Evolutionary conservation across 2,113 vertebrate species (phyloP), one percentile per base, ranked within the genome.

Genomic region (Nothoprocta pentlandii): DNA sequence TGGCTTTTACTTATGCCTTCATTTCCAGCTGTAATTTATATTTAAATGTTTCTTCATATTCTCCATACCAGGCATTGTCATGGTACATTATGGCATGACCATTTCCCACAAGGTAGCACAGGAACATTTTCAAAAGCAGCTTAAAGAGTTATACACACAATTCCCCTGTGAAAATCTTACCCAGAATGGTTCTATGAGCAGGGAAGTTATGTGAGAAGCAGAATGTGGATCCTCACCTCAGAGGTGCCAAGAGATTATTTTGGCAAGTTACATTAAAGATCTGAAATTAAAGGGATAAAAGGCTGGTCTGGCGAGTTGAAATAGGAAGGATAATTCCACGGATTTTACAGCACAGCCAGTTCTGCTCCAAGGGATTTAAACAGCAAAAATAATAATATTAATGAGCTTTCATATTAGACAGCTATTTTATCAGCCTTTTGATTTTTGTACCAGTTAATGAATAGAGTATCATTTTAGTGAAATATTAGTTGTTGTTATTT

Each of bases 401-500:
- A 75, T 6, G 42, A 39, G 32, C 46, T 80, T 49, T 91, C 68
- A 32, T 59, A 66, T 76, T 74, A 85, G 53, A 86, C 44, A 62
- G 4, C 16, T 67, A 51, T 62, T 81, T 71, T 69, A 66, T 70
- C 96, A 94, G 70, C 34, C 84, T 89, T 80, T 95, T 96, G 89
- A 89, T 77, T 94, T 94, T 63, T 82, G 13, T 75, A 89, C 90
- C 66, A 94, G 91, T 56, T 94, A 97, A 92, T 78, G 44, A 95
- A 96, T 46, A 95, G 94, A 56, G 4, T 25, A 78, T 13, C 61
- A 78, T 94, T 97, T 96, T 80, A 94, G 74, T 95, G 76, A 95
- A 95, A 89, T 87, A 95, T 70, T 96, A 96, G 96, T 94, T 90
- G 79, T 70, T 89, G 49, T 92, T 91, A 86, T 96, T 85, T 95